phyloP scores from a whole-genome alignment of 2,113 vertebrate species.

The Urocynchramus pylzowi region DNA sequence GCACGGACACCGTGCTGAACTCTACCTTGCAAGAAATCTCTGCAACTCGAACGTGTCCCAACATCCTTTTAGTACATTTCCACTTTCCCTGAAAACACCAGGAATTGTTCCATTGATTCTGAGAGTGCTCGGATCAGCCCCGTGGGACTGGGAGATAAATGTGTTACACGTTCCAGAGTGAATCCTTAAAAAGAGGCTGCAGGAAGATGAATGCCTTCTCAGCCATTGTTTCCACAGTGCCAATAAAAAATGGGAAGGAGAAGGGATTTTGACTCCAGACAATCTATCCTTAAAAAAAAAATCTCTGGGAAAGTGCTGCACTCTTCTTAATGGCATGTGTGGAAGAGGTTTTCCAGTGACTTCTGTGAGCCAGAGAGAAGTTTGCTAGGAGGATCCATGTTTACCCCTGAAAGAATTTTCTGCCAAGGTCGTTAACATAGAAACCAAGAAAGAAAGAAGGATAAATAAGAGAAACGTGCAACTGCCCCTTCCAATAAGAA shows the following conservation, averaged over 20 bases:
- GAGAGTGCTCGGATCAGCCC: not conserved
- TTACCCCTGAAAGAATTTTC: not conserved
- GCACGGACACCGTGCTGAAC: not conserved
- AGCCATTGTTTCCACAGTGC: not conserved
- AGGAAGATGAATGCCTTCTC: not conserved
- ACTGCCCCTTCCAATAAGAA: not conserved
- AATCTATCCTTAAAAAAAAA: not conserved
- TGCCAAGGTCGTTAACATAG: not conserved
- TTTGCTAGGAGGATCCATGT: not conserved
- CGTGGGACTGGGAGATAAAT: not conserved
- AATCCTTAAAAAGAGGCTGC: not conserved
- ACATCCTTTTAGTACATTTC: not conserved
- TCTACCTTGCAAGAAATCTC: not conserved
- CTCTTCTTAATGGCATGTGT: not conserved
- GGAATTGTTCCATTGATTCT: not conserved
- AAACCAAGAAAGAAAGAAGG: not conserved
- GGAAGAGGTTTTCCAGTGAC: not conserved
- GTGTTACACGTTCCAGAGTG: not conserved
- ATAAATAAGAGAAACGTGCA: not conserved
- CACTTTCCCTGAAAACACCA: not conserved
- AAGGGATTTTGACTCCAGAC: not conserved
- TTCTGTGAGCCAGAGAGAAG: not conserved
- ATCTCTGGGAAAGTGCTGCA: not conserved
- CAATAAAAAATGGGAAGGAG: not conserved
- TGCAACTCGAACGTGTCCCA: not conserved